These are phyloP conservation scores for Uromys caudimaculatus DNA, from an alignment of 2,797 vertebrate species.

Conservation along the genomic window DNA sequence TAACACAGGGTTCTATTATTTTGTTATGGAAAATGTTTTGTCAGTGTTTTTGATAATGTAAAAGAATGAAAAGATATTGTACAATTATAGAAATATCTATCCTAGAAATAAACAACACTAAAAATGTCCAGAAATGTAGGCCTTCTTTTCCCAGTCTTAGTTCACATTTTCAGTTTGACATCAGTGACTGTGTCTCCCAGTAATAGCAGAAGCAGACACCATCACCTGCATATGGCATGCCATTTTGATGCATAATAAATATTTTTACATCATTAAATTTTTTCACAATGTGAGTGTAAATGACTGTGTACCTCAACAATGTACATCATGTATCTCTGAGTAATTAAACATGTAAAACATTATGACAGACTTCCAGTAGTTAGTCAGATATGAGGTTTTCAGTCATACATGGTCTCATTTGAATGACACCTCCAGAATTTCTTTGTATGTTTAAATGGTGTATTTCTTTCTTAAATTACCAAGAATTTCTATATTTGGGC, in stretches of 20 bases:
- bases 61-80: slow-evolving; percentile 2
- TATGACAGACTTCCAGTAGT: background rate
- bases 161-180: background rate
- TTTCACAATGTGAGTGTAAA: background rate
- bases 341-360: background rate
- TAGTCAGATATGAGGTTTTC: background rate
- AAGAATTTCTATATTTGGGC: background rate
- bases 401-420: slow-evolving; percentile 6
- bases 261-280: background rate
- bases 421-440: background rate
- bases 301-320: background rate
- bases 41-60: background rate
- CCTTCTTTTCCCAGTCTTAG: background rate
- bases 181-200: background rate
- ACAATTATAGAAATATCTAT: background rate
- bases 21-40: background rate
- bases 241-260: background rate
- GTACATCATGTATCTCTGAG: background rate
- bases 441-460: background rate
- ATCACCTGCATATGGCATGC: background rate
- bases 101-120: background rate
- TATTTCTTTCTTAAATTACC: slow-evolving; percentile 24
- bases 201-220: background rate
- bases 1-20: background rate
- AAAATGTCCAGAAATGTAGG: background rate